Conservation (phyloP, 2,113 vertebrate species). For the Halichoeres trimaculatus region DNA sequence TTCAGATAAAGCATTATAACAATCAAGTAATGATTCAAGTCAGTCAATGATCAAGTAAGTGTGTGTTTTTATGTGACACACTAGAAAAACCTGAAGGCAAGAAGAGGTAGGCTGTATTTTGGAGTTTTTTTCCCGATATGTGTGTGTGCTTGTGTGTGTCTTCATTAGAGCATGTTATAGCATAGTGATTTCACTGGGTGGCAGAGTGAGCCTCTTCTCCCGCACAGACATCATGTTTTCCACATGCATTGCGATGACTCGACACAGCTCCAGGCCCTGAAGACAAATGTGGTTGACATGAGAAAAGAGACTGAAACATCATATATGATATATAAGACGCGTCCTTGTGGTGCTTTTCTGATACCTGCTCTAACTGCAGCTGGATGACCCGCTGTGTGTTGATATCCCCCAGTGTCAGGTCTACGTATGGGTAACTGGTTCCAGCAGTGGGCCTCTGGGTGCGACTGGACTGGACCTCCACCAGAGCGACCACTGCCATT, state of each 20-base stretch:
- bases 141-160: neutral
- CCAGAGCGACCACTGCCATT: slow-evolving; percentile 87
- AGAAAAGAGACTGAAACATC: neutral
- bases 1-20: neutral
- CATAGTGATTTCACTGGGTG: slow-evolving; percentile 96
- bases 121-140: neutral
- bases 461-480: slow-evolving; percentile 90
- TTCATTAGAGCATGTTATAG: slow-evolving; percentile 78
- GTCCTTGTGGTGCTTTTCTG: slow-evolving; percentile 15
- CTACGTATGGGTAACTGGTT: slow-evolving; percentile 93
- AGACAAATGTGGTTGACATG: slow-evolving; percentile 20
- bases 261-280: slow-evolving; percentile 95
- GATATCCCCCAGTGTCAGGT: slow-evolving; percentile 88
- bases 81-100: slow-evolving; percentile 31
- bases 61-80: neutral
- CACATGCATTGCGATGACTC: slow-evolving; percentile 92
- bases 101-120: slow-evolving; percentile 53
- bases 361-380: slow-evolving; percentile 95
- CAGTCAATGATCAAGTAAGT: neutral
- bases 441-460: slow-evolving; percentile 89
- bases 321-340: neutral
- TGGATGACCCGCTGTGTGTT: slow-evolving; percentile 87
- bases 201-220: slow-evolving; percentile 91
- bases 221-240: slow-evolving; percentile 89
- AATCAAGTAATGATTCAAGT: slow-evolving; percentile 2